Conservation (phyloP, 2,888 invertebrate species). For the Synanthedon vespiformis region DNA sequence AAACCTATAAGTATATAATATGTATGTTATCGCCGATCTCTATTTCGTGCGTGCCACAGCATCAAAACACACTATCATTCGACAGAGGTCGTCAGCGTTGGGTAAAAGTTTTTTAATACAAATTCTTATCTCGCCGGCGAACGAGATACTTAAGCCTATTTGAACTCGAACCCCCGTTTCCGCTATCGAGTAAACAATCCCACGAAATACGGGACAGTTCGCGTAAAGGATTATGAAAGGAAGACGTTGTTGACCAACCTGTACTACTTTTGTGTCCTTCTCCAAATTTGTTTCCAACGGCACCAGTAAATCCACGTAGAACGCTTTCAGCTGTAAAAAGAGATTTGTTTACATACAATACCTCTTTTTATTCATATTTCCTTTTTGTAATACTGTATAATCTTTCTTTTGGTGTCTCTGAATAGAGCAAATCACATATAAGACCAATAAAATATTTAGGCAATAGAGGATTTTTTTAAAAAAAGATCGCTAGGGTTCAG, state of each 20-base stretch:
- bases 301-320: conserved; percentile 92
- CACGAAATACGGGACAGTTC: conserved; percentile 23
- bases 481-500: too few relatives aligned
- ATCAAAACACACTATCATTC: neutral
- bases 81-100: conserved; percentile 15
- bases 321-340: conserved; percentile 85
- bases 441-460: too few relatives aligned
- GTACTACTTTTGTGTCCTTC: conserved; percentile 93
- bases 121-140: conserved; percentile 35
- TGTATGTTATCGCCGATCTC: too few relatives aligned
- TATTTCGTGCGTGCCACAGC: neutral
- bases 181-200: conserved; percentile 42
- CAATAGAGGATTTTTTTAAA: too few relatives aligned
- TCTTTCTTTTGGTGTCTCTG: too few relatives aligned
- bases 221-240: conserved; percentile 39
- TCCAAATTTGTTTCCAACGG: conserved; percentile 94
- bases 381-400: neutral
- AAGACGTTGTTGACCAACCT: conserved; percentile 71
- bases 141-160: conserved; percentile 34
- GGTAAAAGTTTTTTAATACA: conserved; percentile 46
- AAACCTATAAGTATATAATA: too few relatives aligned
- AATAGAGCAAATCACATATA: too few relatives aligned
- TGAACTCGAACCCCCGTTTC: conserved; percentile 27
- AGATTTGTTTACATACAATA: neutral
- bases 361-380: neutral